Evolutionary conservation across 2,888 invertebrate species (phyloP).

Genomic region (Himalopsyche tibetana): DNA sequence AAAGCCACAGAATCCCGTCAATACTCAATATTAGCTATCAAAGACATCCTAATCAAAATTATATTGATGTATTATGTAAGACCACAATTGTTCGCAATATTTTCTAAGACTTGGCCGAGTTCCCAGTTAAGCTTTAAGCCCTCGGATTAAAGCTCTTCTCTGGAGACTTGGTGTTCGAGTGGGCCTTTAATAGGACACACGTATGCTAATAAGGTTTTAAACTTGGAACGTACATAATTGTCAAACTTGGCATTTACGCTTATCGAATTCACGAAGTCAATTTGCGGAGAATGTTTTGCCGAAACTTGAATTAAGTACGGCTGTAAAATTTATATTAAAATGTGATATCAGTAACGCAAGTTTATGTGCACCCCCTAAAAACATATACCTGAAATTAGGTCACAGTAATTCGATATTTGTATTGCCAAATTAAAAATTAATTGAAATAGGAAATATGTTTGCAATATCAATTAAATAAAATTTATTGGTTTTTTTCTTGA

Average conservation of each 20-base stretch:
- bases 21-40: no score
- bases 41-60: not conserved
- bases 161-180: slow-evolving; percentile 49
- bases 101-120: slow-evolving; percentile 12
- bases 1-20: no score
- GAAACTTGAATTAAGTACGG: slow-evolving; percentile 16
- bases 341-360: not conserved
- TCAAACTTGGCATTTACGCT: slow-evolving; percentile 46
- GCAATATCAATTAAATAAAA: no score
- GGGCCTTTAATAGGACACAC: slow-evolving; percentile 50
- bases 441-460: no score
- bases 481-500: no score
- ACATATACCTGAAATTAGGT: not conserved
- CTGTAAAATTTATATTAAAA: slow-evolving; percentile 19
- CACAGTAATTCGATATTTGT: not conserved
- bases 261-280: slow-evolving; percentile 34
- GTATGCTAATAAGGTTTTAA: slow-evolving; percentile 53
- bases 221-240: slow-evolving; percentile 52
- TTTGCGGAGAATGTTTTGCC: slow-evolving; percentile 37
- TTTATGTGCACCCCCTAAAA: not conserved
- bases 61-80: not conserved
- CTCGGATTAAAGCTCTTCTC: slow-evolving; percentile 46
- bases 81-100: not conserved
- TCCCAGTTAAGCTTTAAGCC: slow-evolving; percentile 41
- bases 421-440: no score